Evolutionary conservation across 2,888 invertebrate species (phyloP), one percentile per base, ranked within the genome.

Genomic region (Lithophane leautieri): DNA sequence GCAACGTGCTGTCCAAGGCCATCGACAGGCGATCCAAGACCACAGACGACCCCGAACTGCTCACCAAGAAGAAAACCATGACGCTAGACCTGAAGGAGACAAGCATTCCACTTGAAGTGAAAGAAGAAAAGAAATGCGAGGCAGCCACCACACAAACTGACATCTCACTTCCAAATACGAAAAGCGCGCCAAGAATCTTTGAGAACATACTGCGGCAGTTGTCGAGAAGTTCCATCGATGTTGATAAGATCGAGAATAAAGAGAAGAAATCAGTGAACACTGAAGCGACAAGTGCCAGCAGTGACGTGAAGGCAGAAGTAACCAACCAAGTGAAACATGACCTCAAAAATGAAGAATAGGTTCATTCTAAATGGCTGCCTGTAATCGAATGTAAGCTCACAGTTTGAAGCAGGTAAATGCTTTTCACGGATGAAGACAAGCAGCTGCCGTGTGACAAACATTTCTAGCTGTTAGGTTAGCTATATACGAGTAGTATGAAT

Each of bases 101-200:
- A 1, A 90, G 84, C 16, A 73, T 92, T 86, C 95, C 96, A 0
- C 78, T 91, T 1, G 90, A 92, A 28, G 92, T 91, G 0, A 87
- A 90, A 28, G 86, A 91, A 60, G 93, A 92, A 86, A 94, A 91
- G 90, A 93, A 78, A 90, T 87, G 91, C 78, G 95, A 95, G 79
- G 94, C 93, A 0, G 95, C 92, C 0, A 94, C 94, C 0, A 96
- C 96, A 0, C 96, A 96, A 81, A 96, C 96, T 2, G 96, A 96
- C 81, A 96, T 96, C 66, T 96, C 96, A 6, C 79, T 96, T 54
- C 96, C 96, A 1, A 96, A 96, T 73, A 96, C 96, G 0, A 94
- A 94, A 86, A 96, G 95, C 82, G 96, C 96, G 87, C 96, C 96
- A n/a, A 93, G 89, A 82, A 96, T 96, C 0, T 96, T 96, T 81